These are phyloP conservation scores for Drosophila diplacantha DNA, from an alignment of 2,888 invertebrate genomes.

Conservation along the genomic window DNA sequence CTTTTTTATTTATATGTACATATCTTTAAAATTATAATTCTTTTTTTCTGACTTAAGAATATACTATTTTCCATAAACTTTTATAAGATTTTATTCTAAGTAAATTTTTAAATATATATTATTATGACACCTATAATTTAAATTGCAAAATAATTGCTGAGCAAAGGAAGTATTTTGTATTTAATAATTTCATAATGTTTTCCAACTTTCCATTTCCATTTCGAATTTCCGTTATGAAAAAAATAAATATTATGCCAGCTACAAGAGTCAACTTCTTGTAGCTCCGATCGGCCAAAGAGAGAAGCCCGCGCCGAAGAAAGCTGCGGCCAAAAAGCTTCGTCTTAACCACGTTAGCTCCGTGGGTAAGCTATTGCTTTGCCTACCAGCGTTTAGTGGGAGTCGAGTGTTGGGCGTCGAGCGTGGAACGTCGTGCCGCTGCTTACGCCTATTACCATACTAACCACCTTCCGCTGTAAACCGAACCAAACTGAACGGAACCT, in stretches of 20 bases:
- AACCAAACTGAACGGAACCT: slow-evolving; percentile 8
- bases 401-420: slow-evolving; percentile 64
- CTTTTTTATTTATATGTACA: no score
- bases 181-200: neutral
- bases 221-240: neutral
- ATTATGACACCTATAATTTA: neutral
- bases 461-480: slow-evolving; percentile 9
- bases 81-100: neutral
- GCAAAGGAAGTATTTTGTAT: neutral
- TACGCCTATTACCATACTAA: slow-evolving; percentile 25
- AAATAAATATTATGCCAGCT: slow-evolving; percentile 4
- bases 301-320: slow-evolving; percentile 3
- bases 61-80: neutral
- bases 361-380: slow-evolving; percentile 32
- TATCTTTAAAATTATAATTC: neutral
- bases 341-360: slow-evolving; percentile 10
- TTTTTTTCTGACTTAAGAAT: neutral
- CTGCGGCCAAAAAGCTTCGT: slow-evolving; percentile 12
- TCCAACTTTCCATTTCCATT: neutral
- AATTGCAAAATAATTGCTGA: neutral
- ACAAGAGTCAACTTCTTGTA: slow-evolving; percentile 7
- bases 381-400: slow-evolving; percentile 30
- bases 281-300: slow-evolving; percentile 6
- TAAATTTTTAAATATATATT: no score
- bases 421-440: slow-evolving; percentile 50